Base-by-base conservation (phyloP, 2,888 invertebrate genomes). In the Andrena minutula region DNA sequence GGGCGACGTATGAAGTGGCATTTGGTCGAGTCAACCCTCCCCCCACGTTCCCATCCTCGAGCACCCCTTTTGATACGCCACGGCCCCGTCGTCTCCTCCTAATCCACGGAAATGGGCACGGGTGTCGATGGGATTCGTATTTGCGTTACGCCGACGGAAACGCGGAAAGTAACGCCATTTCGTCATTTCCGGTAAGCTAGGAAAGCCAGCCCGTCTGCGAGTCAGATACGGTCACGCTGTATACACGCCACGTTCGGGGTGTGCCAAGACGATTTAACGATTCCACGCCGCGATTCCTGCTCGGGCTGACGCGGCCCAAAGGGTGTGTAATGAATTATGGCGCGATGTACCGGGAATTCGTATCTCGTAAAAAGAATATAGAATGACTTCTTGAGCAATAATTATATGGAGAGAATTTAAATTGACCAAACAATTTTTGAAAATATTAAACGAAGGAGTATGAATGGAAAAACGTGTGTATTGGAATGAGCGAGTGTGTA, bases 91-190 rank as follows among this genome's bases (percentile, higher is more conserved):
- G 70, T 41, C 70, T 81, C 71, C 69, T 82, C 84, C 82, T 89
- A 88, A 89, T 89, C 86, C 86, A 80, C 87, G 88, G 87, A 89
- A 90, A 90, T 90, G 87, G 89, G 85, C 81, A 85, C 85, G 85
- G 41, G 90, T 86, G 88, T 90, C 90, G 87, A 88, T 87, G 79
- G 82, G 86, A 89, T 86, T 90, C 84, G 89, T 87, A 89, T 90
- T 89, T 89, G 86, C 90, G 86, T 88, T 86, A 86, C 84, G 86
- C 79, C 82, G 79, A 74, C 90, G 91, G 90, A 91, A 90, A 87
- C 84, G 83, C 82, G 88, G 88, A 89, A 90, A 91, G 90, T 91
- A 92, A 91, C 88, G 91, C 88, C 88, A 89, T 91, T 92, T 91
- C 88, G 89, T 90, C 90, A 90, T 92, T 91, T 92, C 92, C 92